Percentiles rank a stretch among this genome's conserved stretches.
Evolutionary conservation across 2,113 vertebrate species (phyloP).

Genomic region (Edolisoma coerulescens): DNA sequence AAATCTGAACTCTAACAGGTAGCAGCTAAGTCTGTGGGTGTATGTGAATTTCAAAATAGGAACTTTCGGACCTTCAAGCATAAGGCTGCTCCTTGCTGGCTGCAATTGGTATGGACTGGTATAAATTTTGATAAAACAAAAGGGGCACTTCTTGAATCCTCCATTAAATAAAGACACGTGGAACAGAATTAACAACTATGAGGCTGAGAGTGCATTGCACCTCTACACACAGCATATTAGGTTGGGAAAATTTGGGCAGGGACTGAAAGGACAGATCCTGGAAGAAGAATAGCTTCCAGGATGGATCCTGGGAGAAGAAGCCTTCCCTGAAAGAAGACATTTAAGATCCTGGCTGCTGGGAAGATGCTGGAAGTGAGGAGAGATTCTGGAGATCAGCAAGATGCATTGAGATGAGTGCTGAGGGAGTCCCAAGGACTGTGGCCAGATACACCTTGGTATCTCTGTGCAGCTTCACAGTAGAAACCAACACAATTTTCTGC

Average conservation of each 20-base stretch:
- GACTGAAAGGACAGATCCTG: background rate
- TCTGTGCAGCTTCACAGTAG: background rate
- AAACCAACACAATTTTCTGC: background rate
- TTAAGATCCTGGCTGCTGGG: background rate
- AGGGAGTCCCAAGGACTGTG: background rate
- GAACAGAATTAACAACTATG: background rate
- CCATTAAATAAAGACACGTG: background rate
- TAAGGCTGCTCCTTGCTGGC: background rate
- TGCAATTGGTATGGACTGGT: background rate
- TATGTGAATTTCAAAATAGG: background rate
- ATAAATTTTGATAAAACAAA: background rate
- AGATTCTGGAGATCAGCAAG: background rate
- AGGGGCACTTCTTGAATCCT: background rate
- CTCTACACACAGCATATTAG: background rate
- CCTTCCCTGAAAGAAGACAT: background rate
- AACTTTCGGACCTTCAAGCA: background rate
- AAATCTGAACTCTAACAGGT: background rate
- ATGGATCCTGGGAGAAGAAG: background rate
- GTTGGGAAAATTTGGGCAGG: background rate
- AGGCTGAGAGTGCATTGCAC: background rate
- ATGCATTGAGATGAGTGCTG: fast-evolving
- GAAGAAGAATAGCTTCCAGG: background rate
- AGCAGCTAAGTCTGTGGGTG: background rate
- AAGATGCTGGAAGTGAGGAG: background rate
- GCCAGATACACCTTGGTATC: background rate